These are phyloP conservation scores for Amphipyra tragopoginis DNA, from an alignment of 2,888 invertebrate genomes.

Conservation along the genomic window DNA sequence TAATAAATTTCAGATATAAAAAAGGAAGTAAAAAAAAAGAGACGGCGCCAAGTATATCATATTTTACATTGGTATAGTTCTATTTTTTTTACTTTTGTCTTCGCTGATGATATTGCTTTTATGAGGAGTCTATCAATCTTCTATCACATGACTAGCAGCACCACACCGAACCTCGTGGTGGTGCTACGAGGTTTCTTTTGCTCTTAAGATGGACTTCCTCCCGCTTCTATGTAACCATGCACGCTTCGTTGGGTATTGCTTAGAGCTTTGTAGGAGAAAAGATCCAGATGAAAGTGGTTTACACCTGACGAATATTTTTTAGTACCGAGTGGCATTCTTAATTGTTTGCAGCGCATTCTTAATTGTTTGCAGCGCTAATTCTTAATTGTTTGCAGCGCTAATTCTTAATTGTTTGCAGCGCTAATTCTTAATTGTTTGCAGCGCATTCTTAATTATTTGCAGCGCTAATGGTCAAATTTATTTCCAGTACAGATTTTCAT, in stretches of 20 bases:
- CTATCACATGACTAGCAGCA: too few relatives aligned
- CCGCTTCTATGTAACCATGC: too few relatives aligned
- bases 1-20: slow-evolving; percentile 43
- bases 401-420: neutral
- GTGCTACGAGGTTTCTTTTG: too few relatives aligned
- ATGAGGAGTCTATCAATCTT: too few relatives aligned
- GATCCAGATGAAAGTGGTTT: too few relatives aligned
- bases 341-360: slow-evolving; percentile 2
- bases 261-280: too few relatives aligned
- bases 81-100: slow-evolving; percentile 1
- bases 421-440: neutral
- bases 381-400: neutral
- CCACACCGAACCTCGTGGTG: too few relatives aligned
- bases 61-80: slow-evolving; percentile 71
- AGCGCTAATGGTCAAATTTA: slow-evolving; percentile 27
- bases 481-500: slow-evolving; percentile 91
- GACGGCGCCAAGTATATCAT: slow-evolving; percentile 70
- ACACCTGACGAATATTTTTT: too few relatives aligned
- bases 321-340: neutral
- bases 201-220: too few relatives aligned
- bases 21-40: slow-evolving; percentile 35
- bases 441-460: too few relatives aligned
- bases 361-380: slow-evolving; percentile 1
- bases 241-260: too few relatives aligned
- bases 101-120: neutral